Conservation (phyloP, 2,113 vertebrate species). For the Acanthochromis polyacanthus region DNA sequence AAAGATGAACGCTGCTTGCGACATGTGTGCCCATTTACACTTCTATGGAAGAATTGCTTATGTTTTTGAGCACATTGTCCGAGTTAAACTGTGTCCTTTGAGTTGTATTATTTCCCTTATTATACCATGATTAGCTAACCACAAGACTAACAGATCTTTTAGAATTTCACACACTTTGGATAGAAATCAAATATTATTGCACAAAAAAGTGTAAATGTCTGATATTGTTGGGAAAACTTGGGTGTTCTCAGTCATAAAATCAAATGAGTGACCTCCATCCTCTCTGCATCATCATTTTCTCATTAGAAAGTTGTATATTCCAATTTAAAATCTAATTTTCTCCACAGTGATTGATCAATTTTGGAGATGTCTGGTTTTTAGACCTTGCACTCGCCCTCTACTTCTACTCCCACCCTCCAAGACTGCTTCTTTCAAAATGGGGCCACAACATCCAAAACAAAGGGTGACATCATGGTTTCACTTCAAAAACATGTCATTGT, state of each 20-base stretch:
- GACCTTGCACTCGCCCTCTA: background rate
- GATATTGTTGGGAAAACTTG: background rate
- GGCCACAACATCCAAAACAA: background rate
- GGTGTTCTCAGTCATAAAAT: background rate
- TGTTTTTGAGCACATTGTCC: background rate
- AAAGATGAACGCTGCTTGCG: background rate
- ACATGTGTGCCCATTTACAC: background rate
- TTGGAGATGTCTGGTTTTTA: background rate
- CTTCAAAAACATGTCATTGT: background rate
- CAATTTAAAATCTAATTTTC: background rate
- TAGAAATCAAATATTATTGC: background rate
- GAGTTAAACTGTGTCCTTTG: background rate
- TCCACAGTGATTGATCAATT: too few species aligned
- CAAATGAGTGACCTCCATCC: too few species aligned
- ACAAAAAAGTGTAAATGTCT: background rate
- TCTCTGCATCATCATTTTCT: background rate
- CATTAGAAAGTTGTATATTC: background rate
- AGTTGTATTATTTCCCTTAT: background rate
- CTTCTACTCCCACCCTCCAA: background rate
- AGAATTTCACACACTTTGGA: background rate
- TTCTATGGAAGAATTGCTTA: background rate
- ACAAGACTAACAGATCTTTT: background rate
- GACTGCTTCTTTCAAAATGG: background rate
- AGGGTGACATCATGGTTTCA: constrained; percentile 9
- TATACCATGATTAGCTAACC: background rate